Conservation (phyloP, 2,888 invertebrate species). For the Lithosia quadra region DNA sequence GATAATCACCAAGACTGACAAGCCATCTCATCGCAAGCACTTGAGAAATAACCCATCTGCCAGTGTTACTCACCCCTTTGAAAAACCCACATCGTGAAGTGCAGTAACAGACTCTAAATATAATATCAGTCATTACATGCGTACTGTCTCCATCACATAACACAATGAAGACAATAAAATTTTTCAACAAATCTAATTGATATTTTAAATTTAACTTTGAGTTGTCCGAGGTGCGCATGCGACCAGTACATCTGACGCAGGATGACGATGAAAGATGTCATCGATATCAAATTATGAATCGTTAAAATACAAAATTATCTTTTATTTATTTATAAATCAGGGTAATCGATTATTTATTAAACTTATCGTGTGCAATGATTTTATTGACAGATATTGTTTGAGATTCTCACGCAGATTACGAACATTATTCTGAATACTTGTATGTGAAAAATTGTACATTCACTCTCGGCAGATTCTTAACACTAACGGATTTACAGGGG, state of each 20-base stretch:
- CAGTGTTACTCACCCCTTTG: constrained; percentile 1
- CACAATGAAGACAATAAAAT: no score
- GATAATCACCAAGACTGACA: constrained; percentile 9
- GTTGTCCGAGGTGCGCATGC: no score
- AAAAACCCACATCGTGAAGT: not conserved
- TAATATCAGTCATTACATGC: not conserved
- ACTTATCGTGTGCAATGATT: not conserved
- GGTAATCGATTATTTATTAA: not conserved
- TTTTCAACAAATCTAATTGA: no score
- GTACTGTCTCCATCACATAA: not conserved
- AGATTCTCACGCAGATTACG: not conserved
- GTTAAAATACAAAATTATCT: not conserved
- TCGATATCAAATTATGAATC: no score
- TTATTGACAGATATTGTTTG: not conserved
- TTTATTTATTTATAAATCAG: not conserved
- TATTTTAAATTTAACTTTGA: no score
- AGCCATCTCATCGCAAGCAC: constrained; percentile 1
- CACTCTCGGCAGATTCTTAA: no score
- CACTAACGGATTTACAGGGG: no score
- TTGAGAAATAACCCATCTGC: constrained; percentile 14
- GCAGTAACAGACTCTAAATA: not conserved
- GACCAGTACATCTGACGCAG: no score
- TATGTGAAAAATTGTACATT: no score
- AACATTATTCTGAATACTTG: no score
- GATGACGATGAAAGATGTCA: no score